Base-by-base conservation (phyloP, 2,113 vertebrate genomes). In the Anseranas semipalmata region DNA sequence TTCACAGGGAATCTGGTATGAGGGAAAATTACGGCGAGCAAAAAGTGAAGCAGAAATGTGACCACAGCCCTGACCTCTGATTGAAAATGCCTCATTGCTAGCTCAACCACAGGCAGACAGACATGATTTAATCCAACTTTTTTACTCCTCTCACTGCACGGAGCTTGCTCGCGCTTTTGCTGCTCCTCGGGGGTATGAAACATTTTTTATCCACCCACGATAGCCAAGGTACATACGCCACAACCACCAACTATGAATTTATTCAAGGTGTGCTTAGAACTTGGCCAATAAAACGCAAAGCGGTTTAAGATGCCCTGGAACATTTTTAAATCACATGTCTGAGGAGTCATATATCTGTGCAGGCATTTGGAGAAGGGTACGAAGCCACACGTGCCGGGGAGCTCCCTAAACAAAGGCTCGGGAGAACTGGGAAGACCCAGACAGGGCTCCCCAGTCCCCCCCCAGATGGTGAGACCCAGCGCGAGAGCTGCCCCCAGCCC, bases 51-150 rank as follows among this genome's bases (percentile, higher is more conserved):
- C 76, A 96, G 85, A 97, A 93, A 89, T 95, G 77, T 96, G 95
- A 97, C 95, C 96, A 95, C 96, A 95, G 67, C 63, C 79, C 93
- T 97, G 96, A 97, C 97, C 97, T 95, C 95, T 89, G 91, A 96
- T 93, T 97, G 95, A 97, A 97, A 97, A 97, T 94, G 93, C 95
- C 85, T 97, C 84, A 89, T 93, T 96, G 95, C 94, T 93, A 93
- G 76, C 75, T 95, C 88, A 97, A 93, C 95, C 96, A 94, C 95
- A 97, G 93, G 87, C 93, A 97, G 96, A 93, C 94, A 96, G 97
- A 95, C 96, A 95, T 96, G 93, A 96, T 97, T 97, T 96, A 97
- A 97, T 96, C 84, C 91, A 97, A 86, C 83, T 96, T 94, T 95
- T 95, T 85, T 76, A 56, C 72, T 93, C 55, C 43, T 75, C 71